Evolutionary conservation across 2,113 vertebrate species (phyloP).

Genomic region (Nibea coibor): DNA sequence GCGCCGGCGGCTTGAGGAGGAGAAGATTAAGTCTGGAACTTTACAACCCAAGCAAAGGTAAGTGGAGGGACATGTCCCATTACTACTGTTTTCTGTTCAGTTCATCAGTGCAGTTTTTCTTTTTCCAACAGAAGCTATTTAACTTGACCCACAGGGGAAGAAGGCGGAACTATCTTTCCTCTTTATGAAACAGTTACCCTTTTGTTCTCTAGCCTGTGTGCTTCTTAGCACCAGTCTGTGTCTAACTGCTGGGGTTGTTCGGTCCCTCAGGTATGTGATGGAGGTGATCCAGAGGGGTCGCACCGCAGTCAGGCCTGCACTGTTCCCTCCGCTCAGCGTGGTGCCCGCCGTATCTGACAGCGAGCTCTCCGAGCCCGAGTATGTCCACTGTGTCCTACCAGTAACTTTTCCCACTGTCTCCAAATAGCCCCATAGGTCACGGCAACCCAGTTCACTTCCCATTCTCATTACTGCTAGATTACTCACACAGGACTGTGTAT

Average conservation of each 20-base stretch:
- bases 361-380: conserved; percentile 89
- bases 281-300: conserved; percentile 91
- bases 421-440: not conserved
- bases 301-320: conserved; percentile 83
- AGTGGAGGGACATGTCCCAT: not conserved
- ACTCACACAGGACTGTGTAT: not conserved
- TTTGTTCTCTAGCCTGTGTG: conserved; percentile 13
- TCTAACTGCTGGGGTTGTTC: conserved; percentile 78
- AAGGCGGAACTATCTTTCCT: not conserved
- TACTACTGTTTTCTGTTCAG: not conserved
- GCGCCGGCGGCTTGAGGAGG: conserved; percentile 91
- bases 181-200: not conserved
- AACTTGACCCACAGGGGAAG: not conserved
- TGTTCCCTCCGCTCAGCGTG: conserved; percentile 83
- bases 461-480: conserved; percentile 15
- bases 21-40: conserved; percentile 88
- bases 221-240: not conserved
- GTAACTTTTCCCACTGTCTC: conserved; percentile 11
- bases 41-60: conserved; percentile 90
- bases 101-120: not conserved
- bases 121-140: not conserved
- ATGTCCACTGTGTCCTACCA: conserved; percentile 75
- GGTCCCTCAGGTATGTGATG: conserved; percentile 88
- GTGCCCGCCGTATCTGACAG: conserved; percentile 89
- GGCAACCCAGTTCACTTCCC: not conserved